A percentile compares a stretch with the other conserved stretches of the same genome.
Conservation (phyloP, 1,140 invertebrate species). For the Cardiocondyla obscurior region DNA sequence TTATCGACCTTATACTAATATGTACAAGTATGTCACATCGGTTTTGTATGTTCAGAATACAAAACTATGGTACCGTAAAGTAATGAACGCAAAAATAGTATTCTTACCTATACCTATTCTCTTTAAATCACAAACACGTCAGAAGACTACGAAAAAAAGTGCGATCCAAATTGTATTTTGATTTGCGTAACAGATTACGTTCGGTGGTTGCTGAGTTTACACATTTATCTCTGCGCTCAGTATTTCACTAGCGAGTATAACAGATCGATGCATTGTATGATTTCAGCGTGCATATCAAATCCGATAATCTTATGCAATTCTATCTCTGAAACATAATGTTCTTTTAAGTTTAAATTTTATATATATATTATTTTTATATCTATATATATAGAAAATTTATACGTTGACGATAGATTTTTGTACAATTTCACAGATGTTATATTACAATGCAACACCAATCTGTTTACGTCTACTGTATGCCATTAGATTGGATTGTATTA, state of each 20-base stretch:
- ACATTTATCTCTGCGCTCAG: slow-evolving; percentile 9
- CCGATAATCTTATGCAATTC: background rate
- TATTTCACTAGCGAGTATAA: slow-evolving; percentile 20
- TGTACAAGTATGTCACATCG: slow-evolving; percentile 71
- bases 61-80: slow-evolving; percentile 68
- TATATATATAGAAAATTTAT: slow-evolving; percentile 64
- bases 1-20: slow-evolving; percentile 68
- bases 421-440: slow-evolving; percentile 62
- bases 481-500: slow-evolving; percentile 5
- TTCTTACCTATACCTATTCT: slow-evolving; percentile 36
- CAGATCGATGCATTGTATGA: background rate
- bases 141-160: slow-evolving; percentile 62
- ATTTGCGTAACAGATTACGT: slow-evolving; percentile 52
- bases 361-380: background rate
- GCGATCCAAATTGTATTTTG: slow-evolving; percentile 37
- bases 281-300: background rate
- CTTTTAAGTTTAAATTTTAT: background rate
- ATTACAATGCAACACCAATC: slow-evolving; percentile 27
- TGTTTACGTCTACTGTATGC: slow-evolving; percentile 32
- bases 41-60: slow-evolving; percentile 48
- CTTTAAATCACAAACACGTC: slow-evolving; percentile 60
- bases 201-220: slow-evolving; percentile 15
- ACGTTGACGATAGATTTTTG: slow-evolving; percentile 57
- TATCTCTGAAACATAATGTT: background rate
- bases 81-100: slow-evolving; percentile 67